Conservation (phyloP, 2,888 invertebrate species). For the Eurytoma californica region DNA sequence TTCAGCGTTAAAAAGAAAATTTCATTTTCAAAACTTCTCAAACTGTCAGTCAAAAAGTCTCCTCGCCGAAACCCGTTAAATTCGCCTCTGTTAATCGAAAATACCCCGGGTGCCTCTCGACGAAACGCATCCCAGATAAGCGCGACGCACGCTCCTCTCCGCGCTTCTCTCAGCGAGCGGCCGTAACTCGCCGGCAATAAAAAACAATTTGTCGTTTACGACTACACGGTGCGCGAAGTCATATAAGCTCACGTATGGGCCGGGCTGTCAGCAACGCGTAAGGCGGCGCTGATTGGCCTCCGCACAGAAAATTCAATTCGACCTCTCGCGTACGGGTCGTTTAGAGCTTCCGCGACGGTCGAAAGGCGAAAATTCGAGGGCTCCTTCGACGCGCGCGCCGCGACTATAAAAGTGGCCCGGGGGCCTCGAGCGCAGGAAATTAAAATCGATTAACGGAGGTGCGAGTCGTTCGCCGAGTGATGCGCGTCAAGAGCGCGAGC, state of each 20-base stretch:
- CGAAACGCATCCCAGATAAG: not conserved
- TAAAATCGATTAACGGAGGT: conserved; percentile 67
- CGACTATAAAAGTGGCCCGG: conserved; percentile 32
- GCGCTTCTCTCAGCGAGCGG: not conserved
- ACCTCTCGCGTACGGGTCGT: not conserved
- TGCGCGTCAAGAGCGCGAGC: conserved; percentile 13
- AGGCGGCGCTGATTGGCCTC: not conserved
- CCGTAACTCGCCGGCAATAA: conserved; percentile 3
- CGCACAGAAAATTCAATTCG: conserved; percentile 40
- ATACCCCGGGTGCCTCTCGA: not conserved
- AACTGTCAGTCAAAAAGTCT: no score
- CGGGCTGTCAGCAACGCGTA: not conserved
- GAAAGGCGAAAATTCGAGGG: not conserved
- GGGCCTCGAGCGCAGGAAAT: conserved; percentile 64
- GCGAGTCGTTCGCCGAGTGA: conserved; percentile 21
- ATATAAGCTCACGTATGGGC: not conserved
- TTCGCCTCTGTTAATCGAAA: no score
- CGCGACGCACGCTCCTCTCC: not conserved
- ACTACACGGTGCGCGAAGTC: not conserved
- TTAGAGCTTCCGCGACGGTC: no score
- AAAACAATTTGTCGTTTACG: conserved; percentile 47
- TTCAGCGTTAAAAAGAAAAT: no score
- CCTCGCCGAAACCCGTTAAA: no score
- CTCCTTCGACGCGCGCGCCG: not conserved
- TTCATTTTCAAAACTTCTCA: no score